Evolutionary conservation across 2,113 vertebrate species (phyloP).

Genomic region (Acrocephalus kingi): DNA sequence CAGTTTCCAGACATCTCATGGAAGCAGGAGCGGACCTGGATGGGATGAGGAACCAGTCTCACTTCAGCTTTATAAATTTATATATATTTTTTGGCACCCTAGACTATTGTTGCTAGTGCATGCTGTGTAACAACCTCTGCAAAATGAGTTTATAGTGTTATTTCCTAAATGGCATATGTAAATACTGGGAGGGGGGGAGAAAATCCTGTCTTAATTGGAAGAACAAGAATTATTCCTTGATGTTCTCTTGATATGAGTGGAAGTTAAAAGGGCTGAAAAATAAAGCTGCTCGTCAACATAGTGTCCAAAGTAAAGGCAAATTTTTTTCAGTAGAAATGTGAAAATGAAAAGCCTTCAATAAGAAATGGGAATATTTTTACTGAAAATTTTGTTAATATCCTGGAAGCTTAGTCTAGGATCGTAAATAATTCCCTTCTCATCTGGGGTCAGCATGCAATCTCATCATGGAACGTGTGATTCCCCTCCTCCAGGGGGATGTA

Average conservation of each 20-base stretch:
- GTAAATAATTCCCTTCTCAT: not conserved
- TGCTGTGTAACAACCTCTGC: not conserved
- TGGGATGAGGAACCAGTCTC: not conserved
- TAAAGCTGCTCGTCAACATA: not conserved
- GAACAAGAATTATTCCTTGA: not conserved
- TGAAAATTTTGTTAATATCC: not conserved
- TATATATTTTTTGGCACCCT: fast-evolving
- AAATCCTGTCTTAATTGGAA: not conserved
- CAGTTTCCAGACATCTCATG: not conserved
- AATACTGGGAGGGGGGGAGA: not conserved
- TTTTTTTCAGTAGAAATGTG: not conserved
- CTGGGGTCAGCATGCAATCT: not conserved
- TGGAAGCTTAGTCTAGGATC: not conserved
- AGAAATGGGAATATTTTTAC: not conserved
- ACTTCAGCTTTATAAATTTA: not conserved
- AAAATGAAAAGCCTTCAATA: not conserved
- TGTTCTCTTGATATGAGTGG: not conserved
- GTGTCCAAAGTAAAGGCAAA: not conserved
- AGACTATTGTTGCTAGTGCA: not conserved
- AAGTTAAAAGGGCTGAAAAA: not conserved
- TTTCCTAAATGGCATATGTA: not conserved
- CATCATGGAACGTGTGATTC: fast-evolving
- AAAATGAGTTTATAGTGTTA: not conserved
- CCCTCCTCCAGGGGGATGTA: too few relatives aligned
- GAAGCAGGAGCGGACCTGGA: not conserved